Evolutionary conservation across 2,113 vertebrate genomes (phyloP).

Genomic region (Hippocampus guttulatus): DNA sequence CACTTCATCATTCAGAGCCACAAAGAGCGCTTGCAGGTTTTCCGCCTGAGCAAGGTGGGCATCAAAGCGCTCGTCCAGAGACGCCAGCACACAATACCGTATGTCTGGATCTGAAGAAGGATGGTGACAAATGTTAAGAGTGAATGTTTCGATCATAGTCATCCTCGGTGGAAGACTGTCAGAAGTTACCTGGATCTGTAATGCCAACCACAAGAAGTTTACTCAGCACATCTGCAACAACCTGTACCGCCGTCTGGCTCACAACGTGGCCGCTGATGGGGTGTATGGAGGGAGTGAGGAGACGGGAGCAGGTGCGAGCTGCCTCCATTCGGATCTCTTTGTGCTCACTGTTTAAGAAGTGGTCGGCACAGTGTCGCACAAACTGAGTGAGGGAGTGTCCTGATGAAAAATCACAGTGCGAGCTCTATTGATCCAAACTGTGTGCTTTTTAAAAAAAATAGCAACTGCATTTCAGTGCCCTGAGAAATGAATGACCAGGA

Average conservation of each 20-base stretch:
- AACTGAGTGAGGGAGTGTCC: constrained; percentile 98
- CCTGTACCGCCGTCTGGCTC: constrained; percentile 96
- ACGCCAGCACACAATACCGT: constrained; percentile 94
- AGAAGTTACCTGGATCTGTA: constrained; percentile 88
- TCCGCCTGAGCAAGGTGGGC: constrained; percentile 95
- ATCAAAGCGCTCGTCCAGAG: constrained; percentile 96
- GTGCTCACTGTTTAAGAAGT: constrained; percentile 97
- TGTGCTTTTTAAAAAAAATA: too few relatives aligned
- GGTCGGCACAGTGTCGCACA: constrained; percentile 96
- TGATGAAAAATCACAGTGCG: constrained; percentile 42
- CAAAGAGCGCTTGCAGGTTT: constrained; percentile 94
- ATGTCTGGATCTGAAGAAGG: constrained; percentile 88
- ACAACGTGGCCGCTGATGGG: constrained; percentile 91
- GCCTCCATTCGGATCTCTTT: constrained; percentile 98
- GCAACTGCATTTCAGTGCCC: too few relatives aligned
- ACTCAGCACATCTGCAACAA: constrained; percentile 96
- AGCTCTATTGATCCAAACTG: background rate
- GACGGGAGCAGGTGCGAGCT: constrained; percentile 89
- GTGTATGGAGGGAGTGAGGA: constrained; percentile 95
- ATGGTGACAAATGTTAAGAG: background rate
- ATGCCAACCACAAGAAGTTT: constrained; percentile 96
- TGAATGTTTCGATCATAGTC: background rate
- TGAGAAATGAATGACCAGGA: too few relatives aligned
- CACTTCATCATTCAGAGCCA: constrained; percentile 94
- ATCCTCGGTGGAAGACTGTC: background rate